phyloP scores from a whole-genome alignment of 2,888 invertebrate genomes.

The Meghimatium bilineatum region DNA sequence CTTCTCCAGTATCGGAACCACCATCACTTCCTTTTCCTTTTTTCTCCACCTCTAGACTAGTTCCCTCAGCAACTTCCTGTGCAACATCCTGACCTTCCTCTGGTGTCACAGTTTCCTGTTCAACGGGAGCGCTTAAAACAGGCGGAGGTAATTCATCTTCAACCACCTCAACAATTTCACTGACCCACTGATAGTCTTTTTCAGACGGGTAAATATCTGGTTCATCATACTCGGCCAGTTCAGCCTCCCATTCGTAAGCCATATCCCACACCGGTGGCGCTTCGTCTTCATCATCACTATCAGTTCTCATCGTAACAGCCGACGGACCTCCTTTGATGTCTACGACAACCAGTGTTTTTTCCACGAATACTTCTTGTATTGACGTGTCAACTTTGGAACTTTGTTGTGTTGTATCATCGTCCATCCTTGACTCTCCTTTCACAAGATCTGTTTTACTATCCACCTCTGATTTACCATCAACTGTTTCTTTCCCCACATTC shows the following conservation, averaged over 20 bases:
- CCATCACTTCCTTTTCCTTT: slow-evolving; percentile 21
- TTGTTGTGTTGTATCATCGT: too few species aligned
- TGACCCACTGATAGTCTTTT: slow-evolving; percentile 45
- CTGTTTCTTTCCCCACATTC: too few species aligned
- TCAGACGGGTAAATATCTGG: slow-evolving; percentile 49
- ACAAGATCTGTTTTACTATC: too few species aligned
- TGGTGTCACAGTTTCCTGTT: neutral
- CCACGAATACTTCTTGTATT: too few species aligned
- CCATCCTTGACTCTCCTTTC: too few species aligned
- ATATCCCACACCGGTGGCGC: neutral
- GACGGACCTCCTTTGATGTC: neutral
- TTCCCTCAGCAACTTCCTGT: neutral
- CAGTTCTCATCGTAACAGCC: neutral
- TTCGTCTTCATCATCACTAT: neutral
- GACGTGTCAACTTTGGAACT: too few species aligned
- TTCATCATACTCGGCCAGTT: slow-evolving; percentile 44
- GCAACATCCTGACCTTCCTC: neutral
- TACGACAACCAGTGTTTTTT: too few species aligned
- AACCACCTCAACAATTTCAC: slow-evolving; percentile 28
- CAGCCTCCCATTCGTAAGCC: slow-evolving; percentile 40
- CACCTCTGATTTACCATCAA: too few species aligned
- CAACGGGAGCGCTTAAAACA: neutral
- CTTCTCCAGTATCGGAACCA: neutral
- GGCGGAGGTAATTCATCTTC: slow-evolving; percentile 4
- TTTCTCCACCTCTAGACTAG: neutral